Conservation (phyloP, 1,140 invertebrate genomes). For the Drosophila leontia region DNA sequence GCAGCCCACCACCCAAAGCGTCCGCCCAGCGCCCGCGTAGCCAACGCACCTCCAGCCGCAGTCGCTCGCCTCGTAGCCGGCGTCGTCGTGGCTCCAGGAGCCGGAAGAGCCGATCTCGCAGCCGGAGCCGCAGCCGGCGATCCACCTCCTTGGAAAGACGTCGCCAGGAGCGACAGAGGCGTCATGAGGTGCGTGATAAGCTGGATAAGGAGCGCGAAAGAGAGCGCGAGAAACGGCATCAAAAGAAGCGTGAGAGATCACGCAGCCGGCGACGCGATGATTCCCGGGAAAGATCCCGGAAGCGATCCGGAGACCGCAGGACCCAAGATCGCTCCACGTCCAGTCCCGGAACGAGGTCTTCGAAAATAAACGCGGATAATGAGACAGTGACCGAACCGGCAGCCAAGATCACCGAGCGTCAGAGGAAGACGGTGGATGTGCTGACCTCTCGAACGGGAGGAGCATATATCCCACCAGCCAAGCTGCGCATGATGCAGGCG, state of each 20-base stretch:
- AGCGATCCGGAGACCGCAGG: constrained; percentile 13
- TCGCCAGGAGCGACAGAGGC: constrained; percentile 64
- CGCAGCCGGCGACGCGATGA: constrained; percentile 25
- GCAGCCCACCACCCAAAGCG: constrained; percentile 7
- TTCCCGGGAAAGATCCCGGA: constrained; percentile 8
- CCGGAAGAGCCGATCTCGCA: constrained; percentile 48
- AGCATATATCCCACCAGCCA: constrained; percentile 99
- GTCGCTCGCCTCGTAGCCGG: constrained; percentile 50
- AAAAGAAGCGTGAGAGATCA: constrained; percentile 33
- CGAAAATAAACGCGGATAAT: constrained; percentile 56
- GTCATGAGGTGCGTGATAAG: constrained; percentile 71
- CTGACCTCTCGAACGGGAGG: constrained; percentile 96
- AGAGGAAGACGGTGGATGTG: constrained; percentile 87
- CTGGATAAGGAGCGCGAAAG: constrained; percentile 59
- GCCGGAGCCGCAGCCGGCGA: constrained; percentile 58
- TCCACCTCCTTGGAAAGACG: constrained; percentile 71
- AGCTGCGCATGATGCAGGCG: constrained; percentile 96
- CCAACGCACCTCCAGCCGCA: constrained; percentile 29
- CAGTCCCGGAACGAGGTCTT: constrained; percentile 5
- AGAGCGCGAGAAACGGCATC: constrained; percentile 60
- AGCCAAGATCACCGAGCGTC: constrained; percentile 78
- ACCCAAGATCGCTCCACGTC: constrained; percentile 18
- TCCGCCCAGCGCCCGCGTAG: constrained; percentile 38
- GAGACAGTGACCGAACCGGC: constrained; percentile 70
- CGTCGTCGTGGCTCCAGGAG: constrained; percentile 47